Conservation (phyloP, 2,113 vertebrate genomes). For the Centropus bengalensis region DNA sequence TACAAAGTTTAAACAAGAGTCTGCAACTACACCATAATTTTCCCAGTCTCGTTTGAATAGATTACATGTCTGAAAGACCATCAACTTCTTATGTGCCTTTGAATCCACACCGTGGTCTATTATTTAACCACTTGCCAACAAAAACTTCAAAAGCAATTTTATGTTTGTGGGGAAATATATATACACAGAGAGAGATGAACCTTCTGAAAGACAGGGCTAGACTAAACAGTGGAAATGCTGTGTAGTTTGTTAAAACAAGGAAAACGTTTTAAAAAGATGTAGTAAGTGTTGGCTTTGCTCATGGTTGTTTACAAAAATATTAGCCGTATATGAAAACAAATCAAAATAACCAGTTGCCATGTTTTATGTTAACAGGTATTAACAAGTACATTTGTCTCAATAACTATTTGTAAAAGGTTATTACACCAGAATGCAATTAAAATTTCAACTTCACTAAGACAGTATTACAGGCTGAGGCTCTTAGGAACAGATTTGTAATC, state of each 20-base stretch:
- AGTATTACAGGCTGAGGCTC: slow-evolving; percentile 70
- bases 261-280: slow-evolving; percentile 25
- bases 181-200: background rate
- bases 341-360: slow-evolving; percentile 56
- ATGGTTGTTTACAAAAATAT: slow-evolving; percentile 51
- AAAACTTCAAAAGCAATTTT: slow-evolving; percentile 44
- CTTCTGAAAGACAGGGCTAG: slow-evolving; percentile 10
- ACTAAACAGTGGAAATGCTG: slow-evolving; percentile 7
- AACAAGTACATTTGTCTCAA: slow-evolving; percentile 64
- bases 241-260: background rate
- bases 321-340: slow-evolving; percentile 44
- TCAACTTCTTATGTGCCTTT: background rate
- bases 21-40: slow-evolving; percentile 17
- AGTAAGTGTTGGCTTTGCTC: background rate
- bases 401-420: slow-evolving; percentile 60
- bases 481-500: slow-evolving; percentile 67
- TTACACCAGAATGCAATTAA: slow-evolving; percentile 71
- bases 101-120: background rate
- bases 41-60: slow-evolving; percentile 24
- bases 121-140: slow-evolving; percentile 45
- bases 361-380: slow-evolving; percentile 64
- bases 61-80: slow-evolving; percentile 44
- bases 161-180: background rate
- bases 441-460: slow-evolving; percentile 69
- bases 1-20: slow-evolving; percentile 21